Base-by-base conservation (phyloP, 2,113 vertebrate species). In the Hyla sarda region DNA sequence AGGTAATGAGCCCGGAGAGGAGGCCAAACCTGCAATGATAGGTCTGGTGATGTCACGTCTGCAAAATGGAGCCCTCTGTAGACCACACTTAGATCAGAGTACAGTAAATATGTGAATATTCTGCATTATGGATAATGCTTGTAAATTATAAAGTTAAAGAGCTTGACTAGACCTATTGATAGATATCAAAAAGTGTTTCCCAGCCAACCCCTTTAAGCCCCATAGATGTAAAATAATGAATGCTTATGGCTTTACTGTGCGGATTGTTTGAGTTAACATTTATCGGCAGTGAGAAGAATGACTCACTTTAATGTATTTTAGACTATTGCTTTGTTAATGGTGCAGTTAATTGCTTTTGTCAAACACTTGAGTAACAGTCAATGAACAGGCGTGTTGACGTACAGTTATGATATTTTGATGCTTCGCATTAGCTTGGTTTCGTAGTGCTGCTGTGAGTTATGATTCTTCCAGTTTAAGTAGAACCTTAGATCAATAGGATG, bases 271-370 rank as follows among this genome's bases (percentile, higher is more conserved):
- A 62, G 32, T 23, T 81, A 58, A 81, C 78, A 81, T 81, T 81
- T 81, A 81, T 1, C n/a, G 23, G 37, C 32, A 45, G 41, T 62
- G 76, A 65, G 47, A 60, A 81, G 65, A 65, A 81, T 81, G 78
- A 47, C 78, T 34, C n/a, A 0, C 16, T 81, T 45, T 81, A 47
- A 65, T 81, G 78, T 81, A 45, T 81, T 65, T 81, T 65, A 81
- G n/a, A 45, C 58, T 65, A 81, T 65, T 45, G 58, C 78, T 81
- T 81, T 65, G 78, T 81, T 81, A 81, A 81, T 81, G 78, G 56
- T 65, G 54, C 58, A 81, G 37, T 81, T 81, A 81, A 81, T 81
- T 65, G 78, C 56, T 47, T 81, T 65, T 81, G 56, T 65, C 56
- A 81, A 81, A 81, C 62, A 81, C 34, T 65, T 60, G 37, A 81